phyloP scores from a whole-genome alignment of 37 sponge, comb jelly and placozoan species.

The Amphimedon queenslandica region DNA sequence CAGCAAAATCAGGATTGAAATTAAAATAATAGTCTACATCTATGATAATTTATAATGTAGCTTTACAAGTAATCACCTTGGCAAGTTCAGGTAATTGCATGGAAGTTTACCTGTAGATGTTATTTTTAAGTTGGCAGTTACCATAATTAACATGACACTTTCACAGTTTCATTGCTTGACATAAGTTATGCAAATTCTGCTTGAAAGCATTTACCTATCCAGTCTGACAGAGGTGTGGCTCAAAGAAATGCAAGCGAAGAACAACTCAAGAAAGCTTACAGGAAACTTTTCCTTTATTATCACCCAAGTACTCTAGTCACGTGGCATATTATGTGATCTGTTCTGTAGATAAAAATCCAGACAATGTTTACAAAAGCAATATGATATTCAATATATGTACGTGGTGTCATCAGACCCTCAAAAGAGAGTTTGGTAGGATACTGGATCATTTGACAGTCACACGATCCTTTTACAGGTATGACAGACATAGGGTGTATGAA shows the following conservation, averaged over 20 bases:
- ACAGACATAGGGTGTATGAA: slow-evolving; percentile 92
- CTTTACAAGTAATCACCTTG: no score
- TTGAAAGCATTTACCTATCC: no score
- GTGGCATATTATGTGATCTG: neutral
- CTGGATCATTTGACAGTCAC: neutral
- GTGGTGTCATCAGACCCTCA: slow-evolving; percentile 95
- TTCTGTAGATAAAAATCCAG: slow-evolving; percentile 78
- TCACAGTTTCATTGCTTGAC: no score
- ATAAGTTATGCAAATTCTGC: no score
- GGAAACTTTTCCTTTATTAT: slow-evolving; percentile 79
- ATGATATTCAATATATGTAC: slow-evolving; percentile 77
- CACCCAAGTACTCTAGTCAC: slow-evolving; percentile 62
- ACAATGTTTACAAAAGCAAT: slow-evolving; percentile 66
- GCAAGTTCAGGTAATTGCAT: no score
- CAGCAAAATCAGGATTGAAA: no score
- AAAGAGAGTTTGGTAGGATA: slow-evolving; percentile 86
- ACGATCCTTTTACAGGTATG: slow-evolving; percentile 64
- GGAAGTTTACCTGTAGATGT: no score
- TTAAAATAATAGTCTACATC: no score
- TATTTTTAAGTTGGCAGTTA: no score
- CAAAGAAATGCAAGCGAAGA: slow-evolving; percentile 59
- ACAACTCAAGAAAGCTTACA: slow-evolving; percentile 85
- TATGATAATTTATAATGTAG: no score
- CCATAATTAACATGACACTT: no score
- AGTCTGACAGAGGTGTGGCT: no score